phyloP scores from a whole-genome alignment of 2,113 vertebrate genomes.

The Corythaixoides concolor region DNA sequence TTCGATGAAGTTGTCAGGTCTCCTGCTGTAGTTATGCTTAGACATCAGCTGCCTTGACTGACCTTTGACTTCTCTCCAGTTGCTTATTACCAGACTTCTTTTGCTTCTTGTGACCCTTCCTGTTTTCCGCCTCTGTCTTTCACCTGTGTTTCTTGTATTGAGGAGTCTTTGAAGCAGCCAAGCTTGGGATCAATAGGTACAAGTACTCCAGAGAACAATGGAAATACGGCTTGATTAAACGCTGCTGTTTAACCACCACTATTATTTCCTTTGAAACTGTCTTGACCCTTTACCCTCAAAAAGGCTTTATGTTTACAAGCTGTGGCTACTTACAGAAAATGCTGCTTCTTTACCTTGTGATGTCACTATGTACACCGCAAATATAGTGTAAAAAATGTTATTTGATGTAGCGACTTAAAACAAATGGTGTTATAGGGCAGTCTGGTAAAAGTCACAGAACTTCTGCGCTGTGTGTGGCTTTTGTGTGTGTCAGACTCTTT shows the following conservation, averaged over 20 bases:
- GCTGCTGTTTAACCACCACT: constrained; percentile 58
- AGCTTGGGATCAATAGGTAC: constrained; percentile 71
- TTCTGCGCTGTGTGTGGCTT: background rate
- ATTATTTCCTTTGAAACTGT: background rate
- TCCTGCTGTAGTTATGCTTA: constrained; percentile 67
- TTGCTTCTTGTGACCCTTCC: constrained; percentile 66
- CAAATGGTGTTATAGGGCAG: background rate
- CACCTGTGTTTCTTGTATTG: constrained; percentile 71
- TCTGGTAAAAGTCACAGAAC: background rate
- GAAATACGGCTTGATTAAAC: constrained; percentile 39
- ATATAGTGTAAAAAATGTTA: background rate
- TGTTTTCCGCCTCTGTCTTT: constrained; percentile 67
- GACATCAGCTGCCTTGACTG: constrained; percentile 74
- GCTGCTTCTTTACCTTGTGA: background rate
- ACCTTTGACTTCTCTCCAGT: constrained; percentile 72
- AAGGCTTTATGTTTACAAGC: background rate
- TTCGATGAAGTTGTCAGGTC: constrained; percentile 43
- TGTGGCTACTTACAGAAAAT: background rate
- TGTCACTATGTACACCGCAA: background rate
- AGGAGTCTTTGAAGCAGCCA: background rate
- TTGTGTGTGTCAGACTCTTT: background rate
- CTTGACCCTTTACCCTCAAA: background rate
- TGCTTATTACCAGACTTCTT: constrained; percentile 59
- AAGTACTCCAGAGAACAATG: constrained; percentile 11
- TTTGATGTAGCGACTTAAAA: background rate